Evolutionary conservation across 2,888 invertebrate species (phyloP).

Genomic region (Argyresthia albistria): DNA sequence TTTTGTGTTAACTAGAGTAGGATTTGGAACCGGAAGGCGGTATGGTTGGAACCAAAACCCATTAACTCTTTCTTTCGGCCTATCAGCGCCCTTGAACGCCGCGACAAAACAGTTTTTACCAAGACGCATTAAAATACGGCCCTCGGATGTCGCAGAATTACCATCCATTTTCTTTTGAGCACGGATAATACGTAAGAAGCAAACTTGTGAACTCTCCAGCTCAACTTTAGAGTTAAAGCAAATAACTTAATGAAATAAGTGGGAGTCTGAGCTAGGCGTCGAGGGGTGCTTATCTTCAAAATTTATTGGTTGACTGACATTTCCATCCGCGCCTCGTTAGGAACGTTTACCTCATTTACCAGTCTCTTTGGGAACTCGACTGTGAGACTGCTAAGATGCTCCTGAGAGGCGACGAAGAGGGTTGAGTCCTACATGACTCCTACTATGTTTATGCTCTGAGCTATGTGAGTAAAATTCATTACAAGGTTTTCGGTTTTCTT

Average conservation of each 20-base stretch:
- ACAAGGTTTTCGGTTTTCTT: too few relatives aligned
- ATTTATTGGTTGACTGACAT: slow-evolving; percentile 66
- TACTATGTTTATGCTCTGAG: too few relatives aligned
- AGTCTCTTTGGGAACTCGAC: slow-evolving; percentile 43
- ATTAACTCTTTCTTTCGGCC: background rate
- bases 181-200: background rate
- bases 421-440: too few relatives aligned
- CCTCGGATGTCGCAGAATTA: too few relatives aligned
- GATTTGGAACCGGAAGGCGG: background rate
- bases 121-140: too few relatives aligned
- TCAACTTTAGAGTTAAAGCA: slow-evolving; percentile 43
- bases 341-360: slow-evolving; percentile 46
- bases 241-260: slow-evolving; percentile 61
- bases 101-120: too few relatives aligned
- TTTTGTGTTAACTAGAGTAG: too few relatives aligned
- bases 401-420: too few relatives aligned
- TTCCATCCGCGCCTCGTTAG: slow-evolving; percentile 55
- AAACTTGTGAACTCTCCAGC: slow-evolving; percentile 9
- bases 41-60: background rate
- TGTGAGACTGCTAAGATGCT: too few relatives aligned
- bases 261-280: slow-evolving; percentile 47
- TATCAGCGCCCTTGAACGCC: too few relatives aligned
- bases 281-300: slow-evolving; percentile 57
- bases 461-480: too few relatives aligned
- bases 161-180: background rate